phyloP scores from a whole-genome alignment of 35 echinoderm and acorn worm species.

The Anneissia japonica region DNA sequence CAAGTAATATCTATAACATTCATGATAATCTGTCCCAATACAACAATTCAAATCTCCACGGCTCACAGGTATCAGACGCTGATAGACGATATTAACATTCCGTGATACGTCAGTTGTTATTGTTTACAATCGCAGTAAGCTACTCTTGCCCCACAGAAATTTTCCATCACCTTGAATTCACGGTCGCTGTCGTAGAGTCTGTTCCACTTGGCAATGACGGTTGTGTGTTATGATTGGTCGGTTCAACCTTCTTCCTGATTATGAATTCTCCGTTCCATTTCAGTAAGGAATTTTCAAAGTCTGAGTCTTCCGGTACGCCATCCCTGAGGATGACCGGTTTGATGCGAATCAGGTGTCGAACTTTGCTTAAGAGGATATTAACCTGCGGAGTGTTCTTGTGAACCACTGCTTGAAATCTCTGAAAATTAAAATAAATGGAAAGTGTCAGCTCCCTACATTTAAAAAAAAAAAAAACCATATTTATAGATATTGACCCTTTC shows the following conservation, averaged over 20 bases:
- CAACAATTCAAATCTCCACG: too few relatives aligned
- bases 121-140: too few relatives aligned
- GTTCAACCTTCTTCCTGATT: constrained; percentile 55
- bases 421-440: background rate
- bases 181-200: too few relatives aligned
- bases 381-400: constrained; percentile 77
- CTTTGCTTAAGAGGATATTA: constrained; percentile 44
- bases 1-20: too few relatives aligned
- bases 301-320: constrained; percentile 61
- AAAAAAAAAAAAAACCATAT: constrained; percentile 17
- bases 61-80: too few relatives aligned
- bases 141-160: too few relatives aligned
- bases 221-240: background rate
- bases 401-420: constrained; percentile 57
- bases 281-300: constrained; percentile 72
- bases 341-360: constrained; percentile 71
- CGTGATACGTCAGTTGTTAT: too few relatives aligned
- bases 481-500: background rate
- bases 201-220: background rate
- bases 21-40: too few relatives aligned
- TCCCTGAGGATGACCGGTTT: constrained; percentile 60
- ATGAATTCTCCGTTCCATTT: constrained; percentile 86
- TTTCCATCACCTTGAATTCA: too few relatives aligned
- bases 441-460: too few relatives aligned
- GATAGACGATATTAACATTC: too few relatives aligned